Base-by-base conservation (phyloP, 1,140 invertebrate genomes). In the Bombus soroeensis region DNA sequence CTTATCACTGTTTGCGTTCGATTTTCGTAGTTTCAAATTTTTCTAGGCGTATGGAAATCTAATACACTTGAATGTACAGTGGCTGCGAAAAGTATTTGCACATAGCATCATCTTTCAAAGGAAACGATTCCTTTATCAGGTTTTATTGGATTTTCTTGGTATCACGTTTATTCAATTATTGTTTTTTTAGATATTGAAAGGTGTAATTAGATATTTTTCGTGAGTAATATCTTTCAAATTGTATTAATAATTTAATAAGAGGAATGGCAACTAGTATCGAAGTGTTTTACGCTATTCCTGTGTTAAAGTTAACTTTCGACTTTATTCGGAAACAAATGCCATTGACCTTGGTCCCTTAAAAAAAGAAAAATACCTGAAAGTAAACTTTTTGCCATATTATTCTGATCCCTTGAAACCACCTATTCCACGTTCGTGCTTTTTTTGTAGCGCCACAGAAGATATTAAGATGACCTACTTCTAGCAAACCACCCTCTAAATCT, bases 401-500 rank as follows among this genome's bases (percentile, higher is more conserved):
- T 3, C 68, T 41, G 70, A 71, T 71, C 37, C 37, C 12, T 71
- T n/a, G 25, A n/a, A 71, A 71, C 37, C 25, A 71, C 2, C 37
- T n/a, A 71, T 41, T 71, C 28, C 37, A 10, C 25, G 37, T 41
- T 41, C 37, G 12, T 71, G 25, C 25, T 71, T 71, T 41, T 71
- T 71, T 71, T 71, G 25, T 39, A 71, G 37, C 25, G 12, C 4
- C 25, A 15, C 25, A n/a, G 25, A 41, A n/a, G 25, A 41, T 71
- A 71, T 71, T 71, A 71, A 71, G 37, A 71, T 71, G 37, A 71
- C 70, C 37, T 15, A 41, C 39, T 71, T 71, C 37, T 28, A 41
- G 37, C 25, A 41, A 71, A 41, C 12, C 25, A 15, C 3, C 34
- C 37, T 41, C 37, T 71, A 71, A 41, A 71, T 28, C 25, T 39